A percentile compares a stretch with the other conserved stretches of the same genome.
phyloP scores from a whole-genome alignment of 2,888 invertebrate species.

The Eupithecia tripunctaria region DNA sequence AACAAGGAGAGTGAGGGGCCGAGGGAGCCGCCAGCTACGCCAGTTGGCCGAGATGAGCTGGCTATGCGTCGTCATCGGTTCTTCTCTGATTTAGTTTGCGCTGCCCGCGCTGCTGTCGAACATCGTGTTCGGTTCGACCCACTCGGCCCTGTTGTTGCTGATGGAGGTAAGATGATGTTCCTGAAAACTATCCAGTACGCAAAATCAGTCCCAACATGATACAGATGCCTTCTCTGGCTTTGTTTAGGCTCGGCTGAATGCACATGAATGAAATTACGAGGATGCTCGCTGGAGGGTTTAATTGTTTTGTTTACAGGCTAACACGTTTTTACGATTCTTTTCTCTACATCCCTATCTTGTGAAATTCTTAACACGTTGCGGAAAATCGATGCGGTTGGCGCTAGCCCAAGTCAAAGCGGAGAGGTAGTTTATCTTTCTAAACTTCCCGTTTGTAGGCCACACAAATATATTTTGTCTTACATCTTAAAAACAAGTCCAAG shows the following conservation, averaged over 20 bases:
- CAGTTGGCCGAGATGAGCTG: slow-evolving; percentile 90
- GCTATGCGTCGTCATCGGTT: slow-evolving; percentile 90
- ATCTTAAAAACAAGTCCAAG: slow-evolving; percentile 7
- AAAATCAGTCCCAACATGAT: background rate
- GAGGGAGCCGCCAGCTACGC: slow-evolving; percentile 89
- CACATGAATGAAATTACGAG: slow-evolving; percentile 2
- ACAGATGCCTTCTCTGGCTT: background rate
- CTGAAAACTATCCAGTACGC: background rate
- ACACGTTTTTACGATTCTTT: slow-evolving; percentile 19
- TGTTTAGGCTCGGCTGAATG: slow-evolving; percentile 1
- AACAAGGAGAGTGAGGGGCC: slow-evolving; percentile 80
- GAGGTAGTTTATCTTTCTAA: slow-evolving; percentile 32
- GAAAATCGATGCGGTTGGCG: slow-evolving; percentile 61
- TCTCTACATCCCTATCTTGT: slow-evolving; percentile 26
- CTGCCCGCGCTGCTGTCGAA: slow-evolving; percentile 88
- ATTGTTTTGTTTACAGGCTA: slow-evolving; percentile 16
- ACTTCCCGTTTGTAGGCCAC: slow-evolving; percentile 25
- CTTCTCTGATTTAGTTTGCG: slow-evolving; percentile 90
- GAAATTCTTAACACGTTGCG: slow-evolving; percentile 33
- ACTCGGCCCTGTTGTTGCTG: slow-evolving; percentile 87
- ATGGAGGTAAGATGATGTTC: slow-evolving; percentile 76
- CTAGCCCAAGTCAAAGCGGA: slow-evolving; percentile 47
- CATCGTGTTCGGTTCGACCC: slow-evolving; percentile 91
- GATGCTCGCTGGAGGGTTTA: background rate
- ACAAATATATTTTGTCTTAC: slow-evolving; percentile 14